A percentile compares a stretch with the other conserved stretches of the same genome.
These are phyloP conservation scores for Anastrepha ludens DNA, from an alignment of 1,140 invertebrate genomes.

Conservation along the genomic window DNA sequence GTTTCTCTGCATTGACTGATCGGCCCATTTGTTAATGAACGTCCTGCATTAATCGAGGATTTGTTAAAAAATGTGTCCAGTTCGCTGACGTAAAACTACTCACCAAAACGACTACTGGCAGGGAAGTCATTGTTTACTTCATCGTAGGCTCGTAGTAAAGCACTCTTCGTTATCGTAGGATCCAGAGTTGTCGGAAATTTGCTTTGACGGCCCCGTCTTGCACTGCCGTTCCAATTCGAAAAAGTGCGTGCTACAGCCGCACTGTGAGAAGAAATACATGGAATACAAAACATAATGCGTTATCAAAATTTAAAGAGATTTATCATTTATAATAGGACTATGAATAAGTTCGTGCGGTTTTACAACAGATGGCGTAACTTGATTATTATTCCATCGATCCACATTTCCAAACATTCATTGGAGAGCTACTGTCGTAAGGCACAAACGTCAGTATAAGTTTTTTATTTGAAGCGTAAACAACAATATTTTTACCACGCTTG, in stretches of 20 bases:
- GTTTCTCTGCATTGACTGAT: conserved; percentile 77
- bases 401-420: too few relatives aligned
- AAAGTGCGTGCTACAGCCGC: conserved; percentile 80
- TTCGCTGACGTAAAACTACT: conserved; percentile 57
- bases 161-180: conserved; percentile 82
- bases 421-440: too few relatives aligned
- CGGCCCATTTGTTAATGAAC: conserved; percentile 67
- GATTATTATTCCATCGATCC: too few relatives aligned
- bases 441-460: too few relatives aligned
- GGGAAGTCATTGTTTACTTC: conserved; percentile 74
- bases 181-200: conserved; percentile 79
- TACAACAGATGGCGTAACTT: too few relatives aligned
- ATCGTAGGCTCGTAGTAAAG: conserved; percentile 80
- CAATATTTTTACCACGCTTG: too few relatives aligned
- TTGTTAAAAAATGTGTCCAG: not conserved
- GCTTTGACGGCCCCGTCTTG: conserved; percentile 72
- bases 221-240: conserved; percentile 73
- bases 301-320: too few relatives aligned
- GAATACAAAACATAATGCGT: too few relatives aligned
- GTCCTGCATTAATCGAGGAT: conserved; percentile 63
- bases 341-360: too few relatives aligned
- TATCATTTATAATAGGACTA: too few relatives aligned
- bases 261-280: conserved; percentile 71
- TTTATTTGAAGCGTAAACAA: too few relatives aligned
- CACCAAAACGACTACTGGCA: conserved; percentile 71